Evolutionary conservation across 1,140 invertebrate species (phyloP), one percentile per base, ranked within the genome.

Genomic region (Drosophila truncata): DNA sequence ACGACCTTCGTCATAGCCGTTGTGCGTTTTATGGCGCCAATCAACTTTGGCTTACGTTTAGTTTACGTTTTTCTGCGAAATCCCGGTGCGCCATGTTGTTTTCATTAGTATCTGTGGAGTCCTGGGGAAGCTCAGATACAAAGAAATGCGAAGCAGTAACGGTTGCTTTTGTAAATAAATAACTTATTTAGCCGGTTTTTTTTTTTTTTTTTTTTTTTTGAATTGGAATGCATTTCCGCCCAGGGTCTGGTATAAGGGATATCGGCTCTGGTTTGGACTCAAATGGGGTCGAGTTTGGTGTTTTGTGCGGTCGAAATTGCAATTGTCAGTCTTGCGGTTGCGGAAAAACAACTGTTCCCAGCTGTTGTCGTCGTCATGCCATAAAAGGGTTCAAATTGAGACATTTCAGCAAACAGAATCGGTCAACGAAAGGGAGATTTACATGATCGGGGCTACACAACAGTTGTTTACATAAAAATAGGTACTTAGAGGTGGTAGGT

Each of bases 41-140:
- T 88, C 84, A 88, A 88, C 77, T 88, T 88, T 90, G 81, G 85
- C 85, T 88, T 90, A 88, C 84, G 85, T 88, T 90, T 78, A 84
- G 77, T 84, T 84, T 84, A 84, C 84, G 85, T 86, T 84, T 77
- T 78, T 79, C 23, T 65, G 66, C 62, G 61, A 74, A 76, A 84
- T 78, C 64, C 74, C 61, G 55, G 63, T 55, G 69, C 84, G 85
- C 84, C 83, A 88, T 87, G 84, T 78, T 88, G 84, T 90, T 87
- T 87, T 87, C 84, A 87, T 87, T 87, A 88, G 84, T 35, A n/a
- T n/a, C n/a, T n/a, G 84, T 35, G 62, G 42, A 42, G 59, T 31
- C 11, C 54, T 27, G 41, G 60, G 60, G 13, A 69, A 25, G n/a
- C 49, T 11, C 16, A 14, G 52, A 33, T 60, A 72, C 54, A 59